Evolutionary conservation across 2,797 vertebrate species (phyloP), one percentile per base, ranked within the genome.

Genomic region (Dermochelys coriacea): DNA sequence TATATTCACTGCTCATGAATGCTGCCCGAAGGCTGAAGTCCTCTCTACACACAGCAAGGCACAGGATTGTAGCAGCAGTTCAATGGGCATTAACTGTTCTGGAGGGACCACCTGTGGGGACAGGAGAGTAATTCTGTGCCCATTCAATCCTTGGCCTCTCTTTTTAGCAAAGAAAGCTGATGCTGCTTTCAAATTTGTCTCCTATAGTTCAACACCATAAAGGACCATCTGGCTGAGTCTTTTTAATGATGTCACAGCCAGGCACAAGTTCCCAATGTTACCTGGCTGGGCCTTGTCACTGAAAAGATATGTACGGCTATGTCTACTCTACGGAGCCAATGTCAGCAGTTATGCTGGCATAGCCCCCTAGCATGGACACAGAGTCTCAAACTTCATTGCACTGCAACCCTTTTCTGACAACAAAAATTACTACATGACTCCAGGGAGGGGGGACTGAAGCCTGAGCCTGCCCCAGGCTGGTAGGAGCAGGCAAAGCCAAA

Each of bases 231-330:
- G 80, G 80, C 93, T 1, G 4, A 94, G 89, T 6, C 37, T 80
- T 94, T 94, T 94, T 95, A 96, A 96, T 95, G 93, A 96, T 94
- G 95, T 82, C 88, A 52, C 87, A 84, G 88, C n/a, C 85, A 85
- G 90, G 93, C 85, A 87, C 90, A 74, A 82, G 88, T 84, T 89
- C 64, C 85, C 82, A 2, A 1, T 83, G 87, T 74, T 88, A 93
- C 95, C 91, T 83, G 85, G 82, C 87, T 0, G 0, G 85, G 91
- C 89, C 82, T 92, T 88, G 89, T 88, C 94, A 85, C 10, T 88
- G 93, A 87, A 82, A 87, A 86, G 85, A 91, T 82, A 85, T 93
- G 95, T 97, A 41, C 1, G 19, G 19, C 19, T 68, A 21, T 37
- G n/a, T 37, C n/a, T 68, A 37, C 10, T 68, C 19, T 68, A 68